Percentiles rank a stretch among this genome's conserved stretches.
phyloP scores from a whole-genome alignment of 2,888 invertebrate genomes.

The Pollenia griseotomentosa region DNA sequence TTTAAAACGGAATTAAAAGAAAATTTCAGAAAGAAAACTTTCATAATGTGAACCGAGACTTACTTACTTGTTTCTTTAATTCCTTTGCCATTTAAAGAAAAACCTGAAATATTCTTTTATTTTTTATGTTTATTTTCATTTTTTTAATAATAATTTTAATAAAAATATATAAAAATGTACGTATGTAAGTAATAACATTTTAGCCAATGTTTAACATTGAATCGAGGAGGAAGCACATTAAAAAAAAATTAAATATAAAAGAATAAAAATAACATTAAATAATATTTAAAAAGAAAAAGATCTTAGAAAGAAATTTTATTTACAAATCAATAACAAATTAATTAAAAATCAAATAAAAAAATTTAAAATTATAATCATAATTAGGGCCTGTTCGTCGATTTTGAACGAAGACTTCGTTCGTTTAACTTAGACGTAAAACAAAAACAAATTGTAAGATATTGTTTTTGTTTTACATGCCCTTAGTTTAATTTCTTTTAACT shows the following conservation, averaged over 20 bases:
- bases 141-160: conserved; percentile 46
- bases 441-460: too few relatives aligned
- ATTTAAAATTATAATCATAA: background rate
- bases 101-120: too few relatives aligned
- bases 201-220: conserved; percentile 70
- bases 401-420: too few relatives aligned
- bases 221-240: conserved; percentile 69
- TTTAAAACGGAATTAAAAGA: too few relatives aligned
- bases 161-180: conserved; percentile 30
- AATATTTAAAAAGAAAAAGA: conserved; percentile 36
- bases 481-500: background rate
- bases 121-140: conserved; percentile 49
- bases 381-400: too few relatives aligned
- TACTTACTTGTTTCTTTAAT: too few relatives aligned
- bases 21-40: too few relatives aligned
- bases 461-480: too few relatives aligned
- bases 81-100: conserved; percentile 17
- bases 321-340: conserved; percentile 58
- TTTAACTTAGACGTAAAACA: too few relatives aligned
- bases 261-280: conserved; percentile 33
- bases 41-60: background rate
- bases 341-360: conserved; percentile 22
- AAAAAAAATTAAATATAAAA: conserved; percentile 43
- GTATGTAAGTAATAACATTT: conserved; percentile 31
- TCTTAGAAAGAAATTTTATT: conserved; percentile 33